Conservation (phyloP, 1,140 invertebrate genomes). For the Tribolium castaneum region DNA sequence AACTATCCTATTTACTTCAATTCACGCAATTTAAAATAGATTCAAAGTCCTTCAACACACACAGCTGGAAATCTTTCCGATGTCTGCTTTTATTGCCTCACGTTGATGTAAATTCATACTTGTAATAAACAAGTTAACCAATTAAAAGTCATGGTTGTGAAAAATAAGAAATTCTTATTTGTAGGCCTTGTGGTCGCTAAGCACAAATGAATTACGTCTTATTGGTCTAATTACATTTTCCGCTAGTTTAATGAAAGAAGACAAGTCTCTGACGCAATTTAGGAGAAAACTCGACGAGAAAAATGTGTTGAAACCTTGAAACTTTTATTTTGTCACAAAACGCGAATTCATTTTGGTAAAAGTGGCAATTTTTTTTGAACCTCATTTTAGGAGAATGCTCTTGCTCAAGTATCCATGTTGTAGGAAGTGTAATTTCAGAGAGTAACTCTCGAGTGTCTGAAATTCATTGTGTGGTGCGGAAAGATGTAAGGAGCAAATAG, state of each 20-base stretch:
- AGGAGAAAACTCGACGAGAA: not conserved
- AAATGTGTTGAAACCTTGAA: not conserved
- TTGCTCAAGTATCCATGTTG: not conserved
- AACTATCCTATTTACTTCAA: slow-evolving; percentile 23
- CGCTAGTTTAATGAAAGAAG: not conserved
- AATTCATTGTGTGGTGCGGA: not conserved
- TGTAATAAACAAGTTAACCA: no score
- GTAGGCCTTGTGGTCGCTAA: not conserved
- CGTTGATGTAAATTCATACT: no score
- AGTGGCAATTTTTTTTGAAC: not conserved
- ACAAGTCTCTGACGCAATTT: not conserved
- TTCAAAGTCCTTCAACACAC: not conserved
- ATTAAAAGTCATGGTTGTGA: no score
- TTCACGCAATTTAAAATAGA: slow-evolving; percentile 12
- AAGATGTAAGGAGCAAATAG: not conserved
- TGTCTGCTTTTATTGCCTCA: not conserved
- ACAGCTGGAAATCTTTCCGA: not conserved
- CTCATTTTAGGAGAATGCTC: not conserved
- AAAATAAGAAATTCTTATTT: no score
- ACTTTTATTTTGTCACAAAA: not conserved
- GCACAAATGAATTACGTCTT: not conserved
- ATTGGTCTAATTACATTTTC: not conserved
- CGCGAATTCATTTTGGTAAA: not conserved
- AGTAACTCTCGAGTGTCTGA: not conserved
- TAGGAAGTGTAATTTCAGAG: not conserved